Base-by-base conservation (phyloP, 2,888 invertebrate species). In the Hirudinaria manillensis region DNA sequence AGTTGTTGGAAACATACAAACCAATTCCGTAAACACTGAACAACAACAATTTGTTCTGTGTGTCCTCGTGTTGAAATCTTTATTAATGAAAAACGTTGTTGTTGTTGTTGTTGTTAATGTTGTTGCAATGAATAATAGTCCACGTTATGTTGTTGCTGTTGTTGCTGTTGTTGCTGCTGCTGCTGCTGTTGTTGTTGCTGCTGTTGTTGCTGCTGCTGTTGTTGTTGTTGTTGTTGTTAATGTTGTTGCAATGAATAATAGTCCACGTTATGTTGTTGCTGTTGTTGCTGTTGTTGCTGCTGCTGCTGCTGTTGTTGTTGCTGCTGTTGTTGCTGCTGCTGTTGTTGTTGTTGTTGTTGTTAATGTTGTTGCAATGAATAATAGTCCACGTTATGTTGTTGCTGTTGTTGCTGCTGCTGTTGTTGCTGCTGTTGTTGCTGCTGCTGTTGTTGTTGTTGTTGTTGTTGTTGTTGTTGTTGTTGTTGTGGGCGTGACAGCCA, bases 381-480 rank as follows among this genome's bases (percentile, higher is more conserved):
- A 13, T 71, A 53, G 51, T 71, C 51, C 38, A 51, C 51, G 51
- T 71, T 38, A 45, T 71, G 55, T 27, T 71, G 71, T 27, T n/a
- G 71, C 10, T 34, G 71, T 27, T n/a, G 16, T 27, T 72, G 72
- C 16, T 53, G 72, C 3, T 53, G 72, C 7, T 34, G 71, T 27
- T 34, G 71, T 36, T 34, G 71, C 7, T n/a, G 71, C 10, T 34
- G 71, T 27, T n/a, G 16, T 27, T 72, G 72, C 16, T 53, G 72
- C 3, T 53, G 72, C 3, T 72, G 72, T 29, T 72, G 72, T 53
- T 55, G 55, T 34, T 72, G 72, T 34, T 72, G 72, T 27, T 72
- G 51, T 19, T 72, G 56, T n/a, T 56, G 53, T n/a, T 72, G 72
- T n/a, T 72, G 74, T n/a, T 73, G 74, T 24, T 61, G 74, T 55